A percentile compares a stretch with the other conserved stretches of the same genome.
These are phyloP conservation scores for Noctua pronuba DNA, from an alignment of 2,888 invertebrate genomes.

Conservation along the genomic window DNA sequence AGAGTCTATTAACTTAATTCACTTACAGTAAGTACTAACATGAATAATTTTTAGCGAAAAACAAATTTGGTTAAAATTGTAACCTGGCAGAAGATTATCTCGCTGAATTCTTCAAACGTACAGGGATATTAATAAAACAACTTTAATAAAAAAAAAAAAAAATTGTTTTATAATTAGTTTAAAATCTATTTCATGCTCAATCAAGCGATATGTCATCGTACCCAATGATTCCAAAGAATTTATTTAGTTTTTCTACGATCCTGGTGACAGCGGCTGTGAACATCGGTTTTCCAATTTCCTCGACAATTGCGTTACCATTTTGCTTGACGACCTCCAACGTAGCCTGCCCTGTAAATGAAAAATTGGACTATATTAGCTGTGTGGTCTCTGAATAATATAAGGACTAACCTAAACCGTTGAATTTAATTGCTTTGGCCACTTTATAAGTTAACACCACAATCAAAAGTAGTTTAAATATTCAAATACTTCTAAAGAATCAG, in stretches of 20 bases:
- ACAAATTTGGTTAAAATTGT: not conserved
- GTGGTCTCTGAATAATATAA: not conserved
- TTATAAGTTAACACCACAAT: too few relatives aligned
- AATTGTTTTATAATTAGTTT: not conserved
- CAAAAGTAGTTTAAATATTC: too few relatives aligned
- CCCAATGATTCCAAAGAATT: conserved; percentile 1
- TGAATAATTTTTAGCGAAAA: not conserved
- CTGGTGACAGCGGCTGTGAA: not conserved
- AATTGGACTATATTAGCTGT: not conserved
- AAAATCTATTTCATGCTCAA: conserved; percentile 6
- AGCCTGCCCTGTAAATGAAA: conserved; percentile 36
- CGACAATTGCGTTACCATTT: conserved; percentile 33
- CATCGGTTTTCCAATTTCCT: conserved; percentile 41
- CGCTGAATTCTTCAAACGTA: not conserved
- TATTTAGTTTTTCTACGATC: conserved; percentile 25
- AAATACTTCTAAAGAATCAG: too few relatives aligned
- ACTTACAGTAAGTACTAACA: not conserved
- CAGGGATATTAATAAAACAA: conserved; percentile 2
- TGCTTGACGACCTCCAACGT: conserved; percentile 11
- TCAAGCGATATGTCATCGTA: conserved; percentile 22
- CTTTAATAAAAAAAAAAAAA: not conserved
- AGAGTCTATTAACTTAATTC: conserved; percentile 12
- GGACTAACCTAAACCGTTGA: not conserved
- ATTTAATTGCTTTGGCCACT: too few relatives aligned
- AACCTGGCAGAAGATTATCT: not conserved